These are phyloP conservation scores for Panagrolaimus sp. DNA, from an alignment of 1,140 invertebrate species.

Conservation along the genomic window DNA sequence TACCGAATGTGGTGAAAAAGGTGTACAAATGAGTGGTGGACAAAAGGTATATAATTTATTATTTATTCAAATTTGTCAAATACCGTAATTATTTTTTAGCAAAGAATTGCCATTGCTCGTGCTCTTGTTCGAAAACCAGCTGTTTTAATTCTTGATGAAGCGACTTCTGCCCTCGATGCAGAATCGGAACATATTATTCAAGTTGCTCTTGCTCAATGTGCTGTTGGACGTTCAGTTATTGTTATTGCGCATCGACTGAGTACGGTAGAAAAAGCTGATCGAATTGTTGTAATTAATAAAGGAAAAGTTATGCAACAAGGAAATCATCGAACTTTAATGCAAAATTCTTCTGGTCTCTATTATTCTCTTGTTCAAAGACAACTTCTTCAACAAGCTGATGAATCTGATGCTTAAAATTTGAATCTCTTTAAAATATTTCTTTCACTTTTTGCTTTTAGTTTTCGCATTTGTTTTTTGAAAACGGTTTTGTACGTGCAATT, in stretches of 20 bases:
- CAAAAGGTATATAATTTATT: constrained; percentile 8
- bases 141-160: constrained; percentile 40
- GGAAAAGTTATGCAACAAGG: constrained; percentile 16
- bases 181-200: constrained; percentile 35
- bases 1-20: background rate
- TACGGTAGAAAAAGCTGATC: constrained; percentile 1
- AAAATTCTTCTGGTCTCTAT: constrained; percentile 36
- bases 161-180: constrained; percentile 36
- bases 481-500: too few species aligned
- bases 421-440: background rate
- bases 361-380: constrained; percentile 33
- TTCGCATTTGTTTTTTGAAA: too few species aligned
- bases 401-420: constrained; percentile 8
- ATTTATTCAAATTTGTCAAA: background rate
- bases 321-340: constrained; percentile 30
- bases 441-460: too few species aligned
- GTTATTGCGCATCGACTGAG: constrained; percentile 50
- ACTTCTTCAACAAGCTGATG: background rate
- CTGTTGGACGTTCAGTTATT: constrained; percentile 60
- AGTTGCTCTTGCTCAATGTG: constrained; percentile 26
- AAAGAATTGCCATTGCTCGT: constrained; percentile 39
- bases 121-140: constrained; percentile 38
- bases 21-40: background rate
- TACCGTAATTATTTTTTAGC: constrained; percentile 9
- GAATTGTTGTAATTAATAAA: background rate